Evolutionary conservation across 2,797 vertebrate genomes (phyloP), one percentile per base, ranked within the genome.

Genomic region (Taeniopygia guttata): DNA sequence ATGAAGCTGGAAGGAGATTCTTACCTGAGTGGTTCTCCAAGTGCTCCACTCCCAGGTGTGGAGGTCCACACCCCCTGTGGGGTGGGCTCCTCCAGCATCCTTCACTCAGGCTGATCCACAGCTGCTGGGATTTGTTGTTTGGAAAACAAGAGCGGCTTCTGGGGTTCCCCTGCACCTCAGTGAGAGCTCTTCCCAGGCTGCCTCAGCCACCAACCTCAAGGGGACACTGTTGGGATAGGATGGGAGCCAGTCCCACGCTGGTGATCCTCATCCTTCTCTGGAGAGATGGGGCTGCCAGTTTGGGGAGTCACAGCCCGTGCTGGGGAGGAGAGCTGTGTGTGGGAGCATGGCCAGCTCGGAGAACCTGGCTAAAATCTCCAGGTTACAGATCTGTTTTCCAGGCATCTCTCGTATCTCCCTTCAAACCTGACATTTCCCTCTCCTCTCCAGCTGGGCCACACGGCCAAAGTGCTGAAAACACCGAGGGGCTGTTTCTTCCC

Each of bases 181-280:
- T 17, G 66, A 74, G 23, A 74, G 54, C 51, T 34, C 51, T 72
- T 64, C 38, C 56, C 80, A 14, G 49, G 56, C 75, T 74, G 78
- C 56, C 84, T 93, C 95, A 80, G 56, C 93, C 93, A 26, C 11
- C 85, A 66, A 0, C 95, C 96, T 95, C 89, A 85, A 89, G 92
- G 82, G 94, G 95, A 93, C 94, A 89, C 69, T 93, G 81, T 95
- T 93, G 94, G 92, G 91, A 94, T 16, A 51, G 90, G 58, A 75
- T 75, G 93, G 91, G 73, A 90, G 48, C 0, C 0, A 60, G 68
- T 75, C 58, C 80, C 73, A 2, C 0, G 34, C 86, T 68, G 8
- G 14, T 3, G 52, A 87, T n/a, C 59, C 68, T 84, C 84, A 30
- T 30, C 43, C 51, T 70, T 48, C 7, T 10, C 67, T 48, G 79